Conservation (phyloP, 2,797 vertebrate genomes). For the Pagetopsis macropterus region DNA sequence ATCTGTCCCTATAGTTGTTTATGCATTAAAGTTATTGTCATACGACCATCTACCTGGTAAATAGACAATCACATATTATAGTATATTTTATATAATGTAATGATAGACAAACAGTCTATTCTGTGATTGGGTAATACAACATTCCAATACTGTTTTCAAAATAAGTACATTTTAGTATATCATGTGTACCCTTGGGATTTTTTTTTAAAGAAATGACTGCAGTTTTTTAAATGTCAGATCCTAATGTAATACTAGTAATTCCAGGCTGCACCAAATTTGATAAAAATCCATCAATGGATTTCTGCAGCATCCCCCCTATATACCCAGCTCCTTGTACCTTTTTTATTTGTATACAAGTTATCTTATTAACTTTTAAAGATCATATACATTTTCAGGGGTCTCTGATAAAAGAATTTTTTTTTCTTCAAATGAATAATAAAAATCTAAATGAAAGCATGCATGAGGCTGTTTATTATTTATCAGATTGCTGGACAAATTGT, state of each 20-base stretch:
- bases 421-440: no score
- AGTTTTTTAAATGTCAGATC: background rate
- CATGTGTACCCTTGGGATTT: background rate
- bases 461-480: no score
- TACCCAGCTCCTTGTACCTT: no score
- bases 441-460: no score
- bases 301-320: no score
- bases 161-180: background rate
- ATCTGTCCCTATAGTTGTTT: background rate
- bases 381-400: no score
- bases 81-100: background rate
- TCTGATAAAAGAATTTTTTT: no score
- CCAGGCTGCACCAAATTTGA: background rate
- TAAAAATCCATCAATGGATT: background rate
- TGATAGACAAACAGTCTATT: no score
- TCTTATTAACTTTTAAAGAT: no score
- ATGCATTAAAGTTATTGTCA: background rate
- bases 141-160: background rate
- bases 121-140: background rate
- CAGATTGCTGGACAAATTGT: no score
- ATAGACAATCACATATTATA: background rate
- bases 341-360: no score
- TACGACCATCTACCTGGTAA: background rate
- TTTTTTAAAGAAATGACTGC: no score
- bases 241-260: background rate